Percentiles rank a stretch among this genome's conserved stretches.
Evolutionary conservation across 2,888 invertebrate species (phyloP).

Genomic region (Himalopsyche tibetana): DNA sequence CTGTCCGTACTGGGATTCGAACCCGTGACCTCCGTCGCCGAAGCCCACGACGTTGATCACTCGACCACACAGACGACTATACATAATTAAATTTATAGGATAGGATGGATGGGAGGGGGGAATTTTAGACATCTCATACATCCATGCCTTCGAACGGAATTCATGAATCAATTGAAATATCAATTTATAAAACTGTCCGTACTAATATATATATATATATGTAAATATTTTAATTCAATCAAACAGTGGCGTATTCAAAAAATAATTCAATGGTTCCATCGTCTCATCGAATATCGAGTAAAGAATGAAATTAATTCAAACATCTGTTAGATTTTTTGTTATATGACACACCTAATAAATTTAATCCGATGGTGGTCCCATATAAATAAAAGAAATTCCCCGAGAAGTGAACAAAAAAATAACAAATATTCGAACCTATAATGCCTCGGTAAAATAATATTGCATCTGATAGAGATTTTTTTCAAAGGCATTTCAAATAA

Average conservation of each 20-base stretch:
- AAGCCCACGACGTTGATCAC: too few relatives aligned
- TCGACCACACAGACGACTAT: too few relatives aligned
- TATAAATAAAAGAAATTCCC: conserved; percentile 54
- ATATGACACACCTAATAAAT: conserved; percentile 64
- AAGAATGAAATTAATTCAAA: conserved; percentile 60
- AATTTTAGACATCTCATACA: too few relatives aligned
- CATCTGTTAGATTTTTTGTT: conserved; percentile 62
- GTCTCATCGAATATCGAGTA: background rate
- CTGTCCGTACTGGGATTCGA: too few relatives aligned
- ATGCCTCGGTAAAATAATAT: conserved; percentile 56
- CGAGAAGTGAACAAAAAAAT: conserved; percentile 23
- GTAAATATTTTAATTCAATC: background rate
- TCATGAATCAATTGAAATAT: too few relatives aligned
- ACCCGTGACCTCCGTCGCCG: too few relatives aligned
- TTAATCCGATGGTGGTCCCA: conserved; percentile 61
- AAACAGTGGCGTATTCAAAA: background rate
- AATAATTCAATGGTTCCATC: background rate
- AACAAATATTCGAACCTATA: conserved; percentile 29
- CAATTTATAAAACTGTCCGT: too few relatives aligned
- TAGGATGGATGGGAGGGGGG: too few relatives aligned
- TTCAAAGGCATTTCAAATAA: conserved; percentile 39
- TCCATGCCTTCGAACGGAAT: too few relatives aligned
- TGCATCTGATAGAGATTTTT: conserved; percentile 51
- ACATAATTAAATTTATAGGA: too few relatives aligned
- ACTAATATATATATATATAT: too few relatives aligned